These are phyloP conservation scores for Phrynocephalus vlangalii DNA, from an alignment of 2,797 vertebrate genomes.

Conservation along the genomic window DNA sequence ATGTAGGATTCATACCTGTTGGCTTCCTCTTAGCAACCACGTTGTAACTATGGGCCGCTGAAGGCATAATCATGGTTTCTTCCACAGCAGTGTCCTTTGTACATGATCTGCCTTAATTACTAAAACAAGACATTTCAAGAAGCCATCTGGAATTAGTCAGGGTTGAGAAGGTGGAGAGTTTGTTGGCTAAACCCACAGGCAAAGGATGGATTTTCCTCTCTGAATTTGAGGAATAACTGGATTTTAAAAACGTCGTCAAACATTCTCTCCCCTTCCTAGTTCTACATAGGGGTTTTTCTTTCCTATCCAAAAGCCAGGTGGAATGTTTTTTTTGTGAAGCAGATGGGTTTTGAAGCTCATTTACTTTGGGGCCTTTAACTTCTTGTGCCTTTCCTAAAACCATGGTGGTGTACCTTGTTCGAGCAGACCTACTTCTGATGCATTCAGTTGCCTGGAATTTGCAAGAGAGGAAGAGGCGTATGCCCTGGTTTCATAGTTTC, in stretches of 20 bases:
- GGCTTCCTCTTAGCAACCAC: slow-evolving; percentile 37
- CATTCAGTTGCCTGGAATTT: no score
- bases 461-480: no score
- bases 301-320: no score
- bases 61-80: slow-evolving; percentile 11
- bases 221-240: neutral
- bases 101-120: neutral
- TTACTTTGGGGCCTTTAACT: no score
- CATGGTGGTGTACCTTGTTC: no score
- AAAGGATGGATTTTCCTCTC: neutral
- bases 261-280: neutral
- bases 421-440: no score
- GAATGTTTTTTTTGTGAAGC: no score
- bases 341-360: no score
- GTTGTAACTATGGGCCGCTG: slow-evolving; percentile 3
- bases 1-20: slow-evolving; percentile 23
- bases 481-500: no score
- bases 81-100: neutral
- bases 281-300: neutral
- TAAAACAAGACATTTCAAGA: neutral
- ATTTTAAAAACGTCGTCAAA: neutral
- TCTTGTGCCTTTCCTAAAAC: no score
- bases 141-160: neutral
- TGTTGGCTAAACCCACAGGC: neutral
- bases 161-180: neutral